These are phyloP conservation scores for Aromia moschata DNA, from an alignment of 2,888 invertebrate genomes.

Conservation along the genomic window DNA sequence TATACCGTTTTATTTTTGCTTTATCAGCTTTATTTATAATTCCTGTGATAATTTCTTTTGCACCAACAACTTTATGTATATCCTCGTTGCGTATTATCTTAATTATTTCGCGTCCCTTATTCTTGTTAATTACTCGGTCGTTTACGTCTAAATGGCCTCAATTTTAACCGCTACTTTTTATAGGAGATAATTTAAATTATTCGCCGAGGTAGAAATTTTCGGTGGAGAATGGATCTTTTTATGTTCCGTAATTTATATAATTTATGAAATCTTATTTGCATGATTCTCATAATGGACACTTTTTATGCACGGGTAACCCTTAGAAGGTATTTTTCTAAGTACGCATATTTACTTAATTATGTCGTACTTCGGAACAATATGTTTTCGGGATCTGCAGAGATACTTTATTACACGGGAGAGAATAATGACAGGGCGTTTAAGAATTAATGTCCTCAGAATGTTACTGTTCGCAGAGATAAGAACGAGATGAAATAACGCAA, in stretches of 20 bases:
- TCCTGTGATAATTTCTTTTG: slow-evolving; percentile 12
- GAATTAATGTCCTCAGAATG: too few relatives aligned
- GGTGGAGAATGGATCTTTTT: slow-evolving; percentile 19
- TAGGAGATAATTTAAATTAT: slow-evolving; percentile 27
- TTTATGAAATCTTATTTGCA: slow-evolving; percentile 26
- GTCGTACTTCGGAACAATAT: too few relatives aligned
- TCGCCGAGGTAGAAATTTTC: slow-evolving; percentile 22
- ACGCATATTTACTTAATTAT: too few relatives aligned
- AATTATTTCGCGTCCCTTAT: slow-evolving; percentile 39
- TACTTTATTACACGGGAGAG: too few relatives aligned
- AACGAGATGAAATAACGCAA: too few relatives aligned
- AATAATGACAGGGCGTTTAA: too few relatives aligned
- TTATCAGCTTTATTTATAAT: slow-evolving; percentile 18
- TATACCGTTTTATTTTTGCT: slow-evolving; percentile 12
- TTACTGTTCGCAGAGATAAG: too few relatives aligned
- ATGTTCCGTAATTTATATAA: slow-evolving; percentile 21
- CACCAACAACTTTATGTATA: slow-evolving; percentile 23
- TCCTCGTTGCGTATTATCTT: slow-evolving; percentile 35
- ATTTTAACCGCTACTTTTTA: slow-evolving; percentile 37
- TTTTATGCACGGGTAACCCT: not conserved
- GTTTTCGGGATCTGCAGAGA: too few relatives aligned
- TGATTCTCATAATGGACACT: slow-evolving; percentile 19
- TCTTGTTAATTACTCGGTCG: slow-evolving; percentile 43
- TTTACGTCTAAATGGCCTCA: slow-evolving; percentile 39
- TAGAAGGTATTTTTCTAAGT: not conserved